A percentile compares a stretch with the other conserved stretches of the same genome.
These are phyloP conservation scores for Pteropus alecto DNA, from an alignment of 2,113 vertebrate genomes.

Conservation along the genomic window DNA sequence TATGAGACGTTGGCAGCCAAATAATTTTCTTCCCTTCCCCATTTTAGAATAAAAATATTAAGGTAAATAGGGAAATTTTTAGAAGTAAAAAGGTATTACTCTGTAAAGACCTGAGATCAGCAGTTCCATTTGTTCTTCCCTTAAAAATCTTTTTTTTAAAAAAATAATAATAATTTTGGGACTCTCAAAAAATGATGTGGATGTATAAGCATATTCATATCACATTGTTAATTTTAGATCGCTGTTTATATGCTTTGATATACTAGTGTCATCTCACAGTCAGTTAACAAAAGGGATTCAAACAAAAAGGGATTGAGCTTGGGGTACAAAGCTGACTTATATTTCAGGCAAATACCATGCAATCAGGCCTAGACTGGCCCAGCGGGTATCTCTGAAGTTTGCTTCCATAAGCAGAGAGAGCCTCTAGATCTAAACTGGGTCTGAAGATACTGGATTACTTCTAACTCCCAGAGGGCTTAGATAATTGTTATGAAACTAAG, in stretches of 20 bases:
- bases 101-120: not conserved
- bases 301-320: not conserved
- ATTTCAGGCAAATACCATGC: not conserved
- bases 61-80: not conserved
- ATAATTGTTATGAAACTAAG: not conserved
- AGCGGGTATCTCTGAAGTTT: not conserved
- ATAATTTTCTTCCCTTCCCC: not conserved
- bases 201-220: not conserved
- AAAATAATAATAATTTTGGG: not conserved
- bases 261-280: not conserved
- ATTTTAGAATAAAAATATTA: conserved; percentile 18
- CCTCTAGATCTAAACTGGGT: not conserved
- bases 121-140: not conserved
- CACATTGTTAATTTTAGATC: not conserved
- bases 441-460: not conserved
- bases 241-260: not conserved
- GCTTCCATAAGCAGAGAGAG: not conserved
- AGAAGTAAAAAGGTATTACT: conserved; percentile 30
- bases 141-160: not conserved
- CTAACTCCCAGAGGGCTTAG: not conserved
- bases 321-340: not conserved
- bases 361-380: not conserved
- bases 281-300: not conserved
- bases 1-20: not conserved
- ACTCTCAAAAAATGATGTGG: not conserved